These are phyloP conservation scores for Brachirus orientalis DNA, from an alignment of 2,113 vertebrate species.

Conservation along the genomic window DNA sequence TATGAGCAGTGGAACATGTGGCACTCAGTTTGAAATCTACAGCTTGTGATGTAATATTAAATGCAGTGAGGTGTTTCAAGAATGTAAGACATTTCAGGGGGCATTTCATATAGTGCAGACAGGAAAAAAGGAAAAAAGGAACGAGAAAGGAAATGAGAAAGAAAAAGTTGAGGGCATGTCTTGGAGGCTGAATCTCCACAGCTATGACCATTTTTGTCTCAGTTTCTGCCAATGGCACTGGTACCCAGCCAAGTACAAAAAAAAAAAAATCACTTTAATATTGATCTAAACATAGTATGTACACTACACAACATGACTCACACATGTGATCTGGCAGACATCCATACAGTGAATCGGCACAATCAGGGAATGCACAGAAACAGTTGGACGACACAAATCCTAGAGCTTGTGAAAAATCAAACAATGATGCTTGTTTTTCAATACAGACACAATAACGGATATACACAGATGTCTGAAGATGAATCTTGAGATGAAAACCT, in stretches of 20 bases:
- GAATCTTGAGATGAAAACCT: slow-evolving; percentile 51
- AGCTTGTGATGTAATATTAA: slow-evolving; percentile 66
- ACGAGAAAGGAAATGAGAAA: not conserved
- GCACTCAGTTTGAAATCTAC: slow-evolving; percentile 58
- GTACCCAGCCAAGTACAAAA: slow-evolving; percentile 44
- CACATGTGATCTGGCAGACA: slow-evolving; percentile 48
- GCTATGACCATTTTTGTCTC: slow-evolving; percentile 66
- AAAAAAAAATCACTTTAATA: slow-evolving; percentile 53
- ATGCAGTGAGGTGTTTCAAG: slow-evolving; percentile 39
- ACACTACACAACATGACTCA: slow-evolving; percentile 34
- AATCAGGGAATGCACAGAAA: slow-evolving; percentile 3
- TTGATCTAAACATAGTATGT: slow-evolving; percentile 46
- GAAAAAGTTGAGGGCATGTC: slow-evolving; percentile 25
- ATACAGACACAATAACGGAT: slow-evolving; percentile 9
- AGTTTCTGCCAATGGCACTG: slow-evolving; percentile 48
- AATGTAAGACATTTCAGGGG: slow-evolving; percentile 41
- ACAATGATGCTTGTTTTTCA: slow-evolving; percentile 13
- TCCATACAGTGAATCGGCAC: slow-evolving; percentile 22
- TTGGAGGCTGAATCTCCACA: slow-evolving; percentile 51
- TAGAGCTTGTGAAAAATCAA: slow-evolving; percentile 3
- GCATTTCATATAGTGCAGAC: not conserved
- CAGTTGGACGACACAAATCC: slow-evolving; percentile 4
- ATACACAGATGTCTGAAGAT: slow-evolving; percentile 27
- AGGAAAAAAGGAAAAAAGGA: not conserved
- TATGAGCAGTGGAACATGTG: slow-evolving; percentile 13